Base-by-base conservation (phyloP, 1,140 invertebrate species). In the Heliconius congener region DNA sequence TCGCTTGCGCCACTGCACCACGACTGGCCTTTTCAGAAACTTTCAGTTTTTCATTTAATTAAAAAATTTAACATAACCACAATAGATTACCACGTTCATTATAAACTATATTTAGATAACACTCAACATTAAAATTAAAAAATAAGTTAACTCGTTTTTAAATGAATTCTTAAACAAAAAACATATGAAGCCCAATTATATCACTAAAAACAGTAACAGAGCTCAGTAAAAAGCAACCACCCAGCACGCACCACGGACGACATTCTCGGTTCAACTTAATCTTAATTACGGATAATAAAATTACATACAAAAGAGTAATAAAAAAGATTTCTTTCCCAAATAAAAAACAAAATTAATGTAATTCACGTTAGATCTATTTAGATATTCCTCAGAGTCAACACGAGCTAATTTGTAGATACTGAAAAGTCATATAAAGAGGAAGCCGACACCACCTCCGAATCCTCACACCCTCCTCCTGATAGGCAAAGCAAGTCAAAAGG, bases 401-500 rank as follows among this genome's bases (percentile, higher is more conserved):
- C 83, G 83, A 84, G 84, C 84, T 90, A 88, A 90, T 88, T 87
- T 86, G 82, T 80, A 84, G 83, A 88, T 83, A 87, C 86, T 85
- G 83, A 81, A 83, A 46, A 89, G 85, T 86, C 83, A 90, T 86
- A 85, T 85, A 88, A 87, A 87, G 83, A 84, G 86, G 83, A 87
- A 89, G 76, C 81, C 83, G 90, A 90, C 90, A 86, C 89, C 88
- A 81, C 81, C 83, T 83, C 86, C 87, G 86, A 84, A 82, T 84
- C 86, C 87, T 87, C 85, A 83, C 84, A 82, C 85, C 84, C 84
- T 81, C 83, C 83, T 83, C 84, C 84, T 84, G 84, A 86, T 87
- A 91, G 86, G 85, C 87, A 85, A 85, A 87, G 82, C 88, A 84
- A 91, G 87, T 93, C 89, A 92, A 91, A 92, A 91, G 90, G 89